Evolutionary conservation across 2,797 vertebrate species (phyloP), one percentile per base, ranked within the genome.

Genomic region (Aplochiton taeniatus): DNA sequence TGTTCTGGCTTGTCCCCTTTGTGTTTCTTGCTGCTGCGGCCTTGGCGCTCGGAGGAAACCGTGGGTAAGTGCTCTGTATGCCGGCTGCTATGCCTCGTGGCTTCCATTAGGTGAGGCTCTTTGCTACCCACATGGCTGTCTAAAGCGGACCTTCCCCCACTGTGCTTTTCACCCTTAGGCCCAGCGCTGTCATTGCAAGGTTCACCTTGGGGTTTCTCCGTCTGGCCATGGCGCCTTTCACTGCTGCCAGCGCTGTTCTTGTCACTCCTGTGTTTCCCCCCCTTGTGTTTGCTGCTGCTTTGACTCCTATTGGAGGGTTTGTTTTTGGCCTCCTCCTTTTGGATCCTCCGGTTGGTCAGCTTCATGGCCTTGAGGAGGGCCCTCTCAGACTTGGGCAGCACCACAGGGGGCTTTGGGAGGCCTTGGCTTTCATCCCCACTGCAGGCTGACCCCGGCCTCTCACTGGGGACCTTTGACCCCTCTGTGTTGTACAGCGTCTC

Each of bases 371-470:
- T 91, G 4, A 95, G 89, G 66, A 99, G 88, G 11, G 96, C 95
- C 80, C 96, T 98, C 78, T 98, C 96, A 0, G 95, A 95, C 90
- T 98, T 99, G 0, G 96, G 97, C 11, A 96, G 93, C 20, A 99
- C 95, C 0, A 90, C 90, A 0, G 98, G 98, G 5, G 96, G 96
- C 65, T 96, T 98, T 64, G 88, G 83, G 0, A 88, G 78, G 0
- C 90, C 69, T 76, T 89, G 89, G 61, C 67, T 86, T 18, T 92
- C 91, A 4, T 72, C 86, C 6, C 81, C 84, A 14, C 89, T 93
- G 73, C 82, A 91, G 54, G 73, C 83, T 1, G 92, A 93, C 5
- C 78, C 89, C 0, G 91, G 89, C 60, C 76, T 70, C 59, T 93
- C 88, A 4, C 87, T 91, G 45, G 81, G 77, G 55, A 77, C 84